Base-by-base conservation (phyloP, 2,797 vertebrate genomes). In the Atherinosoma microstoma region DNA sequence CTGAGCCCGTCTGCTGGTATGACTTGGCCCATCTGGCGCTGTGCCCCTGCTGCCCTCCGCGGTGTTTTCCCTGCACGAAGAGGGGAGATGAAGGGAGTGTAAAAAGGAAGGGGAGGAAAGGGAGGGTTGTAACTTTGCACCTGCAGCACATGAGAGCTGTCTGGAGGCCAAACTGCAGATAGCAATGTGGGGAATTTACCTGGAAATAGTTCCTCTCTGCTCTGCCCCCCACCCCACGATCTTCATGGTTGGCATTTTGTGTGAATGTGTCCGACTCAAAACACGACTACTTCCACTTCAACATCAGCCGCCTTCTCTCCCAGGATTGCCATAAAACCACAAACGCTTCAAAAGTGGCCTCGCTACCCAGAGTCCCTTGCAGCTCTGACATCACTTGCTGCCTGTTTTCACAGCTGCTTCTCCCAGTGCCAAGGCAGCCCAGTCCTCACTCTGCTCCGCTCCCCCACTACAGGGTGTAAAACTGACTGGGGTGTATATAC, bases 381-480 rank as follows among this genome's bases (percentile, higher is more conserved):
- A 73, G 77, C 85, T 85, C 87, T 94, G 92, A 93, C 94, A 93
- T 94, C 93, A 93, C 87, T 78, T 32, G 20, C 66, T 64, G 85
- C 71, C 82, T 95, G 90, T 94, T 94, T 94, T 87, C 85, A 90
- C 91, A 95, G 93, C 93, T 94, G 93, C 85, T 40, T 58, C 67
- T 62, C 71, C 34, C 18, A 0, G 59, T 88, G 88, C 87, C 89
- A 89, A 75, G 59, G 40, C 67, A 73, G 78, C 72, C 80, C 75
- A 73, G 60, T 83, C 68, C 82, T 85, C 63, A 78, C 61, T 68
- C 77, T 56, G 66, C 71, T 27, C 71, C 78, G 60, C 75, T 77
- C 84, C 86, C 85, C 78, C 64, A 2, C 69, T 65, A 62, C 49
- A 13, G 49, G 70, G 30, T 80, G 59, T 65, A 60, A 57, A 67